A percentile compares a stretch with the other conserved stretches of the same genome.
Evolutionary conservation across 2,113 vertebrate genomes (phyloP).

Genomic region (Podarcis raffonei): DNA sequence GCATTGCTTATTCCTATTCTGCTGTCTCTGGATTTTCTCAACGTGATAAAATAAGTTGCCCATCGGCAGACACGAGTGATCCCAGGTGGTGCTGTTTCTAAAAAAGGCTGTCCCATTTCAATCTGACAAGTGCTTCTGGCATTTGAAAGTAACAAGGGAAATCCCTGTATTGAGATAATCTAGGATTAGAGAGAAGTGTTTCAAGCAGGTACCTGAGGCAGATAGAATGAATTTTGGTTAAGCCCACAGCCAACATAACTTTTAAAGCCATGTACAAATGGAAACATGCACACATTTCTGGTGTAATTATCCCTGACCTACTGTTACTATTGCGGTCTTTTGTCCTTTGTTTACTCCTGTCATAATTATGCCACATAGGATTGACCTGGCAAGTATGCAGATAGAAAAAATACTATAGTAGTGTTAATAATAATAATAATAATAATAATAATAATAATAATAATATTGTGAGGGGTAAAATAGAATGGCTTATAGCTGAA

Average conservation of each 20-base stretch:
- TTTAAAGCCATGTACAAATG: constrained; percentile 36
- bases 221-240: constrained; percentile 54
- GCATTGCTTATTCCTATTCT: not conserved
- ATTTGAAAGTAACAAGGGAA: constrained; percentile 52
- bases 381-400: not conserved
- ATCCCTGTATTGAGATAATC: constrained; percentile 58
- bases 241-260: constrained; percentile 41
- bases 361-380: constrained; percentile 4
- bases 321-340: constrained; percentile 42
- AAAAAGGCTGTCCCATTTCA: constrained; percentile 36
- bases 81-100: constrained; percentile 35
- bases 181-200: constrained; percentile 43
- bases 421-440: too few species aligned
- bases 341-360: not conserved
- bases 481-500: not conserved
- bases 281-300: constrained; percentile 20
- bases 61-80: constrained; percentile 38
- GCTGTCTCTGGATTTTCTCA: constrained; percentile 39
- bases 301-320: constrained; percentile 44
- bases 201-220: constrained; percentile 45
- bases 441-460: too few species aligned
- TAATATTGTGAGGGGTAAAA: not conserved
- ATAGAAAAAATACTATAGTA: not conserved
- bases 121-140: constrained; percentile 46
- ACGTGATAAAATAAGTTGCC: constrained; percentile 34